phyloP scores from a whole-genome alignment of 2,797 vertebrate genomes.

The Uromys caudimaculatus region DNA sequence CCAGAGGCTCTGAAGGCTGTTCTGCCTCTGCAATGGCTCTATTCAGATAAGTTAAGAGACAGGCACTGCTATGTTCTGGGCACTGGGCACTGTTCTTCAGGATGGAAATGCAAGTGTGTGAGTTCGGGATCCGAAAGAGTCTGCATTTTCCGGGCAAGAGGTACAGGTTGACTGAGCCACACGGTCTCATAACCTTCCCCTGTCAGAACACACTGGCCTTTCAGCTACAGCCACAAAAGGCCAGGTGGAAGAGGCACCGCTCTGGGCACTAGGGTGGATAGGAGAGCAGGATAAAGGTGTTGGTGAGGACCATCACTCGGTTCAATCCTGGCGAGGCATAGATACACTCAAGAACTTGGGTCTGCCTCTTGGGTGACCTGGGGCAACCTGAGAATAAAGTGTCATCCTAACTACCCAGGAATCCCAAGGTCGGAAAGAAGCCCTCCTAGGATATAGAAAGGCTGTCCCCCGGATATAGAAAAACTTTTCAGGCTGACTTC shows the following conservation, averaged over 20 bases:
- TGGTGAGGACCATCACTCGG: not conserved
- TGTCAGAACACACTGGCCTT: not conserved
- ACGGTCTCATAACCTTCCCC: not conserved
- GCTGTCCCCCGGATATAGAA: not conserved
- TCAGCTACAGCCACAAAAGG: not conserved
- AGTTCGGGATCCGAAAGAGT: not conserved
- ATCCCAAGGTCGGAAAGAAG: not conserved
- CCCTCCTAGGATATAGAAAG: not conserved
- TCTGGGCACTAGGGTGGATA: not conserved
- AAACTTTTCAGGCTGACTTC: not conserved
- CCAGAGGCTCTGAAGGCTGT: slow-evolving; percentile 25
- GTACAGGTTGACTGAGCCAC: not conserved
- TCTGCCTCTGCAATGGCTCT: slow-evolving; percentile 21
- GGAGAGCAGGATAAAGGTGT: not conserved
- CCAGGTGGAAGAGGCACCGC: not conserved
- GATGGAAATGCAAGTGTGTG: slow-evolving; percentile 16
- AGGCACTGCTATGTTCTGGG: slow-evolving; percentile 12
- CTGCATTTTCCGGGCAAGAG: not conserved
- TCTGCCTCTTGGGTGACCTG: not conserved
- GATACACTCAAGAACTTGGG: not conserved
- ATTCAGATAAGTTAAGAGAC: slow-evolving; percentile 55
- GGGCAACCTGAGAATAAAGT: not conserved
- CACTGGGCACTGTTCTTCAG: not conserved
- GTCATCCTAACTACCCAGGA: not conserved
- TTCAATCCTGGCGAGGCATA: not conserved